A percentile compares a stretch with the other conserved stretches of the same genome.
These are phyloP conservation scores for Saimiri boliviensis DNA, from an alignment of 2,113 vertebrate genomes.

Conservation along the genomic window DNA sequence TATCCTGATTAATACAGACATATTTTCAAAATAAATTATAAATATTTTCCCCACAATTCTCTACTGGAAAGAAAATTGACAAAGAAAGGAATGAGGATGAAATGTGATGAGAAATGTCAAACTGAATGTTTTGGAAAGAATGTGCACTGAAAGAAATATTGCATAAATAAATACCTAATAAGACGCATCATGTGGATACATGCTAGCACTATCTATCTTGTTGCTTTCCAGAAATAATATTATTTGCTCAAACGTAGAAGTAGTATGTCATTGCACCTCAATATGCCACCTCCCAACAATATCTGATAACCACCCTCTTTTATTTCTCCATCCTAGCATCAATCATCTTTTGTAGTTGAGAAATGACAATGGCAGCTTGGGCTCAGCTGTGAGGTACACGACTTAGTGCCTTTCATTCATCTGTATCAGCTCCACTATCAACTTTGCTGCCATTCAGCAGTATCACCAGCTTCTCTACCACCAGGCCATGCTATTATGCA, in stretches of 20 bases:
- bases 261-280: neutral
- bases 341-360: constrained; percentile 48
- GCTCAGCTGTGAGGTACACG: constrained; percentile 28
- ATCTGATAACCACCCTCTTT: neutral
- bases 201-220: neutral
- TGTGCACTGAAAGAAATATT: neutral
- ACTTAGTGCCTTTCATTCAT: constrained; percentile 4
- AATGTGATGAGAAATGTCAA: neutral
- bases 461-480: neutral
- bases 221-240: neutral
- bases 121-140: neutral
- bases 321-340: neutral
- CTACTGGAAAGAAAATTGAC: neutral
- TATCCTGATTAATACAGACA: neutral
- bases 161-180: neutral
- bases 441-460: neutral
- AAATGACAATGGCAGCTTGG: constrained; percentile 16
- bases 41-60: neutral
- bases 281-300: neutral
- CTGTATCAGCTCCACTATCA: constrained; percentile 7
- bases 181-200: neutral
- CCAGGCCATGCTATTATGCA: neutral
- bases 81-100: neutral
- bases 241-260: constrained; percentile 39
- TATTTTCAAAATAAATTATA: neutral